Evolutionary conservation across 2,113 vertebrate species (phyloP).

Genomic region (Ancistrus triradiatus): DNA sequence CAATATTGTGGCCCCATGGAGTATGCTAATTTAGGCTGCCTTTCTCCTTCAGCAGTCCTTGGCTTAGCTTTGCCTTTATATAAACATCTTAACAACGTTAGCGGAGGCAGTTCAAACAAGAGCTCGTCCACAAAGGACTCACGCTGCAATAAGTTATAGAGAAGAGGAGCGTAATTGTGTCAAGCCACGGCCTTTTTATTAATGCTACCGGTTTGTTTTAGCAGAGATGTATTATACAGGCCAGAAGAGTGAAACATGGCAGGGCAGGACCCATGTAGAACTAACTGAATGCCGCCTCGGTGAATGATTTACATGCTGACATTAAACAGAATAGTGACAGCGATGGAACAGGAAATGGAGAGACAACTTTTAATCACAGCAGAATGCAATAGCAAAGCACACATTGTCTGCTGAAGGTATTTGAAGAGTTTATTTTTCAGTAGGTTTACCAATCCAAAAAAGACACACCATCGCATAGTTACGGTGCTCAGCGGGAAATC

Average conservation of each 20-base stretch:
- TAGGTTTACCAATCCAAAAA: conserved; percentile 19
- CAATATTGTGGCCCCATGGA: conserved; percentile 64
- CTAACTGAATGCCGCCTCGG: conserved; percentile 49
- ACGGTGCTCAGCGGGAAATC: conserved; percentile 13
- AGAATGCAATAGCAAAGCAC: too few relatives aligned
- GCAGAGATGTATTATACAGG: conserved; percentile 53
- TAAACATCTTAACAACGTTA: conserved; percentile 68
- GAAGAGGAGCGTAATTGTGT: conserved; percentile 9
- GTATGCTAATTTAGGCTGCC: conserved; percentile 83
- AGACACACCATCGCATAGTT: conserved; percentile 15
- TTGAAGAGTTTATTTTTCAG: conserved; percentile 19
- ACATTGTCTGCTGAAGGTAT: too few relatives aligned
- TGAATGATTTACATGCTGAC: conserved; percentile 67
- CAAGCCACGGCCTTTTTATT: conserved; percentile 64
- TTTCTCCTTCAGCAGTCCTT: conserved; percentile 89
- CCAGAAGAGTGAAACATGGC: conserved; percentile 39
- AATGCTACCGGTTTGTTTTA: conserved; percentile 60
- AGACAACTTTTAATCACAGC: background rate
- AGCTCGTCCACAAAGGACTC: conserved; percentile 1
- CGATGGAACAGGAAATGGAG: background rate
- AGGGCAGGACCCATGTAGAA: conserved; percentile 37
- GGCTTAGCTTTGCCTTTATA: conserved; percentile 74
- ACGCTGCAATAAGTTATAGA: background rate
- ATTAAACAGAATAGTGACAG: conserved; percentile 49
- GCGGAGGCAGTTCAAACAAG: conserved; percentile 55